Percentiles rank a stretch among this genome's conserved stretches.
Evolutionary conservation across 1,140 invertebrate species (phyloP).

Genomic region (Eumaeus atala): DNA sequence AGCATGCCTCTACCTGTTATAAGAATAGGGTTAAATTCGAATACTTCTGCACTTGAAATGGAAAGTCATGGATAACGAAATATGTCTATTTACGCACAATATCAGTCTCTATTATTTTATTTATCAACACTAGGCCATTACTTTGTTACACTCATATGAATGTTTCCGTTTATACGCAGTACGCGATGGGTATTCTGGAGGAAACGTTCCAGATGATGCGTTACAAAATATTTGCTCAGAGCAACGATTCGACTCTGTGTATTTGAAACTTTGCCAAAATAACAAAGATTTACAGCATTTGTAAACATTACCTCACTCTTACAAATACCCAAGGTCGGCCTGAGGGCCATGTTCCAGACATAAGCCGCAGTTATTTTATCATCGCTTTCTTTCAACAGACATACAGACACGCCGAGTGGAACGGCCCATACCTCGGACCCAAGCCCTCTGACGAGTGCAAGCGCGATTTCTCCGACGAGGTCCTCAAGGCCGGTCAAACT

Average conservation of each 20-base stretch:
- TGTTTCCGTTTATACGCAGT: conserved; percentile 1
- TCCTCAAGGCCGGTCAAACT: conserved; percentile 90
- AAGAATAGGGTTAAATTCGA: no score
- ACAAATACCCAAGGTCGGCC: conserved; percentile 58
- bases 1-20: no score
- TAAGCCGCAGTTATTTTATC: conserved; percentile 12
- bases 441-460: conserved; percentile 93
- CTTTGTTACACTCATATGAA: not conserved
- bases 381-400: conserved; percentile 75
- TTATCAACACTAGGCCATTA: not conserved
- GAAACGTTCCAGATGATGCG: conserved; percentile 26
- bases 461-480: conserved; percentile 93
- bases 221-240: conserved; percentile 46
- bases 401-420: conserved; percentile 93
- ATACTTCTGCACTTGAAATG: no score
- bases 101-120: not conserved
- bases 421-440: conserved; percentile 90
- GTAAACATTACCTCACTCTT: conserved; percentile 63
- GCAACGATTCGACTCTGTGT: conserved; percentile 43
- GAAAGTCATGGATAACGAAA: no score
- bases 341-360: conserved; percentile 21
- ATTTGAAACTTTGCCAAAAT: conserved; percentile 56
- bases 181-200: conserved; percentile 28
- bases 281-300: conserved; percentile 57
- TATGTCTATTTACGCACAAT: not conserved